Base-by-base conservation (phyloP, 2,797 vertebrate genomes). In the Ceryle rudis region DNA sequence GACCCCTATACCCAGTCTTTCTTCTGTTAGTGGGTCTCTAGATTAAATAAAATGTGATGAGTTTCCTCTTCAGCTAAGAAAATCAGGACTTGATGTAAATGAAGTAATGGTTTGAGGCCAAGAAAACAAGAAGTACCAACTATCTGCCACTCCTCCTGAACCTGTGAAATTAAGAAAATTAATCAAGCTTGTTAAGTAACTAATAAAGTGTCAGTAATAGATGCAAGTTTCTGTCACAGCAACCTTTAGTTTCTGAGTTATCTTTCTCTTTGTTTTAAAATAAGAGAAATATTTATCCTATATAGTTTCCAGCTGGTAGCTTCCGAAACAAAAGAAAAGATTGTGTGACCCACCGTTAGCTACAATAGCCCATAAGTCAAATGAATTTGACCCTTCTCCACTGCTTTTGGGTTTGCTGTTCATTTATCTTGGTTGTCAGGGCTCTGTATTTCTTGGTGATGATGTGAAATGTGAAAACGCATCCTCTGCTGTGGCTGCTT, bases 351-450 rank as follows among this genome's bases (percentile, higher is more conserved):
- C 47, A 65, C 75, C 6, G 7, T 93, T 96, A 86, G 93, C 81
- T 42, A 62, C 64, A 80, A 29, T 73, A 65, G 73, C 71, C 71
- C 52, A 14, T 74, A 86, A 96, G 90, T 97, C 95, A 96, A 96
- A 96, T 93, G 83, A 65, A 91, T 95, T 96, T 97, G 96, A 97
- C 94, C 96, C 91, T 94, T 96, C 74, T 84, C 58, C 61, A 81
- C 69, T 66, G 81, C 91, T 89, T 91, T 86, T 91, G 62, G 77
- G 88, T 84, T 93, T 95, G 93, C 92, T 96, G 86, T 81, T 95
- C 96, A 97, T 97, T 96, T 93, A 93, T 97, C 95, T 97, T 95
- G 44, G 54, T 91, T 97, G 95, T 97, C 96, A 96, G 81, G 60
- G 52, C 71, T 95, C 86, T 61, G 72, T 87, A 86, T 95, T 94